phyloP scores from a whole-genome alignment of 2,888 invertebrate genomes.

The Villa cingulata region DNA sequence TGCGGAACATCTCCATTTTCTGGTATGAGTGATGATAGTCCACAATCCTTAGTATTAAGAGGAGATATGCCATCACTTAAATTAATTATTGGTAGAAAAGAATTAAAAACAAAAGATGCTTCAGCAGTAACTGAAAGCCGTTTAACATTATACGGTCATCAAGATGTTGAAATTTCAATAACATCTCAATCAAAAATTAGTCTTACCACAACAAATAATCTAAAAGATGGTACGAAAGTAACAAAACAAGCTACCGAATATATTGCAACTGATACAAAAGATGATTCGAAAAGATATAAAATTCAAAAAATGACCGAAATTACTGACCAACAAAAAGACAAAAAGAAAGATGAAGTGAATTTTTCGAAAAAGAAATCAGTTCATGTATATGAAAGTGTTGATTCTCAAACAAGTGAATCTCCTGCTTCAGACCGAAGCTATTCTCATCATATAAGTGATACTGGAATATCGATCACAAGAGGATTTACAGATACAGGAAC shows the following conservation, averaged over 20 bases:
- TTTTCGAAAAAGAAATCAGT: constrained; percentile 40
- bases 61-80: constrained; percentile 30
- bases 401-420: constrained; percentile 29
- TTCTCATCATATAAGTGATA: constrained; percentile 42
- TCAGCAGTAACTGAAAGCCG: constrained; percentile 40
- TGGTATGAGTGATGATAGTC: constrained; percentile 9
- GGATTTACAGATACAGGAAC: constrained; percentile 38
- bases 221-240: constrained; percentile 8
- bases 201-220: constrained; percentile 32
- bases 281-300: constrained; percentile 21
- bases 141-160: constrained; percentile 39
- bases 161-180: constrained; percentile 42
- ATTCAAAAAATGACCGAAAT: constrained; percentile 12
- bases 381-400: constrained; percentile 37
- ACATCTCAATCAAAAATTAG: constrained; percentile 42
- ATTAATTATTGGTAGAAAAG: constrained; percentile 40
- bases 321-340: constrained; percentile 22
- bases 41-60: constrained; percentile 2
- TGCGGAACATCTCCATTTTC: constrained; percentile 16
- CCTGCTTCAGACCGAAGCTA: constrained; percentile 38
- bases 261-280: constrained; percentile 27
- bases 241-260: constrained; percentile 9
- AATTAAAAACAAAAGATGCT: constrained; percentile 39
- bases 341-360: constrained; percentile 39
- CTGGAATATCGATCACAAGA: constrained; percentile 41